Evolutionary conservation across 2,888 invertebrate species (phyloP), one percentile per base, ranked within the genome.

Genomic region (Drosophila pegasa): DNA sequence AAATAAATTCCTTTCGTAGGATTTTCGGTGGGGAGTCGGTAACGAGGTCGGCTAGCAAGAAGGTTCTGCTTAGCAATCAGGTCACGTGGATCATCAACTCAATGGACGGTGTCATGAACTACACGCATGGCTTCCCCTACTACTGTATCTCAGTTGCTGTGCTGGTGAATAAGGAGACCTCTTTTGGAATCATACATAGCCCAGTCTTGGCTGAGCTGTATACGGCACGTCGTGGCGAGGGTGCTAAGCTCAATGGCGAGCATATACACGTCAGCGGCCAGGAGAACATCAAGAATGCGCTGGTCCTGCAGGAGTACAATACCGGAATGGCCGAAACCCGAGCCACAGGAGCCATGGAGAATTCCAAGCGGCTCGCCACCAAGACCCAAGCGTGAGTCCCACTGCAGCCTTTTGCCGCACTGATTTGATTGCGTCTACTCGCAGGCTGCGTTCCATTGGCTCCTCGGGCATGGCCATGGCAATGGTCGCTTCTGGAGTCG

Each of bases 401-500:
- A 12, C 14, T 5, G 27, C 5, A 6, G 6, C 8, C 22, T 25
- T 22, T 1, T n/a, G n/a, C n/a, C n/a, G n/a, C 3, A 50, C 3
- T 47, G 6, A 10, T 14, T 45, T 51, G 8, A 6, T 12, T 20
- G 12, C 16, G 10, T 27, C 27, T 27, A 10, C 8, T 37, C 63
- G 20, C 86, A 97, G 97, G 0, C 93, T 97, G 57, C 94, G 99
- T 59, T 93, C 96, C 0, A 92, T 97, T 75, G 99, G 99, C 0
- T 98, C 98, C 6, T 98, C 98, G 22, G 99, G 99, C 0, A 93
- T 98, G 81, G 97, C 98, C 87, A 96, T 99, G 96, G 96, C 97
- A 8, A 96, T 96, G 95, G 97, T 99, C 0, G 99, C 99, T 0
- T 92, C 95, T 79, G 99, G 99, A 0, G 95, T 94, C 2, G 95